phyloP scores from a whole-genome alignment of 2,888 invertebrate genomes.

The Thymelicus lineola region DNA sequence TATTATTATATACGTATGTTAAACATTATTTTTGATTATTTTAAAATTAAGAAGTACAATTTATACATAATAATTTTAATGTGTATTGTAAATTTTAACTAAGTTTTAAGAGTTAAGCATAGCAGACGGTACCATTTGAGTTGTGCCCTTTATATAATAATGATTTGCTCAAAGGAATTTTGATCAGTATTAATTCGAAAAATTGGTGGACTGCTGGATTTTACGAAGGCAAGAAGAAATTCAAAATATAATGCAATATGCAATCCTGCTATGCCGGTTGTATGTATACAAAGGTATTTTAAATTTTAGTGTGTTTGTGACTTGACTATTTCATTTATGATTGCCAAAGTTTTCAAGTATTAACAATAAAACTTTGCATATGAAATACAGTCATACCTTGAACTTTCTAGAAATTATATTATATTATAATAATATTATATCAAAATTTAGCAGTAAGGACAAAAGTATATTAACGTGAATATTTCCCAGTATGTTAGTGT shows the following conservation, averaged over 20 bases:
- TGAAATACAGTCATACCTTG: constrained; percentile 11
- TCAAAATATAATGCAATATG: no score
- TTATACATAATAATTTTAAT: constrained; percentile 21
- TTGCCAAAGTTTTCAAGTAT: constrained; percentile 27
- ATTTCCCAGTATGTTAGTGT: constrained; percentile 29
- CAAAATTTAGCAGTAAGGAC: constrained; percentile 20
- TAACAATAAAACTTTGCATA: constrained; percentile 22
- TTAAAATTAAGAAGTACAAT: constrained; percentile 18
- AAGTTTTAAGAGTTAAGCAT: no score
- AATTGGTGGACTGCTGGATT: not conserved
- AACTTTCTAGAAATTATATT: constrained; percentile 16
- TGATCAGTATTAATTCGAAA: constrained; percentile 43
- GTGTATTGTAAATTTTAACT: not conserved
- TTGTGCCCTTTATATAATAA: constrained; percentile 10
- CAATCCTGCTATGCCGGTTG: no score
- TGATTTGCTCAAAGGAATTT: constrained; percentile 29
- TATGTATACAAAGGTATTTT: not conserved
- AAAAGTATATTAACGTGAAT: constrained; percentile 4
- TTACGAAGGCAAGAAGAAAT: not conserved
- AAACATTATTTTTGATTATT: constrained; percentile 13
- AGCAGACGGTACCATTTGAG: constrained; percentile 20
- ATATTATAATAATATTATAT: no score
- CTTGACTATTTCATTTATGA: not conserved
- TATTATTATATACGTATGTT: constrained; percentile 8
- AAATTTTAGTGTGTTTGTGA: not conserved